Conservation (phyloP, 2,888 invertebrate genomes). For the Torymus tubicola region DNA sequence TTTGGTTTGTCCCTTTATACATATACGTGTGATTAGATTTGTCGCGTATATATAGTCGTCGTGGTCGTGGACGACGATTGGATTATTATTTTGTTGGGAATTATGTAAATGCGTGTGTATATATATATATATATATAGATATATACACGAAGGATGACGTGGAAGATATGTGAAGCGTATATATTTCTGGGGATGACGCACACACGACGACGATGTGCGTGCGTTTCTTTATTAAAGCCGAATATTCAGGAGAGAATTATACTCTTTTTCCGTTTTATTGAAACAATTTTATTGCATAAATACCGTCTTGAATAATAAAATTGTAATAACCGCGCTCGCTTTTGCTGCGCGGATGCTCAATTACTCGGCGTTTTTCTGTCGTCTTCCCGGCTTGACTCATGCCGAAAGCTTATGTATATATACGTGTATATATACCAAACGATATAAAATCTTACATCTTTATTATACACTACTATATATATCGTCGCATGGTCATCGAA, state of each 20-base stretch:
- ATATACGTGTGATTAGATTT: background rate
- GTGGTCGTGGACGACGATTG: too few relatives aligned
- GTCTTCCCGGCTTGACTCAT: too few relatives aligned
- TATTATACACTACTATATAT: too few relatives aligned
- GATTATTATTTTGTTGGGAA: slow-evolving; percentile 21
- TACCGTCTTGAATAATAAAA: too few relatives aligned
- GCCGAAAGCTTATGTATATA: too few relatives aligned
- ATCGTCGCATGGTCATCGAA: too few relatives aligned
- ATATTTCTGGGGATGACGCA: slow-evolving; percentile 29
- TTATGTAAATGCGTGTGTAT: background rate
- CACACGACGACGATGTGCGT: background rate
- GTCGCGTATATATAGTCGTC: background rate
- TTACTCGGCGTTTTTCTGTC: too few relatives aligned
- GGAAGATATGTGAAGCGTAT: background rate
- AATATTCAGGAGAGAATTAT: background rate
- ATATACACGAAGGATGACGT: slow-evolving; percentile 9
- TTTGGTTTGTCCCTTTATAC: background rate
- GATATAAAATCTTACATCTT: too few relatives aligned
- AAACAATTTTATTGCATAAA: background rate
- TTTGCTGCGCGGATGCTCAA: too few relatives aligned
- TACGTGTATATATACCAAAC: too few relatives aligned
- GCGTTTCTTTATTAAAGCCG: background rate
- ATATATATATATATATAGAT: too few relatives aligned
- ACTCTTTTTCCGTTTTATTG: background rate
- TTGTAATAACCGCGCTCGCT: too few relatives aligned